Conservation (phyloP, 2,797 vertebrate species). For the Enteromius paludinosus region DNA sequence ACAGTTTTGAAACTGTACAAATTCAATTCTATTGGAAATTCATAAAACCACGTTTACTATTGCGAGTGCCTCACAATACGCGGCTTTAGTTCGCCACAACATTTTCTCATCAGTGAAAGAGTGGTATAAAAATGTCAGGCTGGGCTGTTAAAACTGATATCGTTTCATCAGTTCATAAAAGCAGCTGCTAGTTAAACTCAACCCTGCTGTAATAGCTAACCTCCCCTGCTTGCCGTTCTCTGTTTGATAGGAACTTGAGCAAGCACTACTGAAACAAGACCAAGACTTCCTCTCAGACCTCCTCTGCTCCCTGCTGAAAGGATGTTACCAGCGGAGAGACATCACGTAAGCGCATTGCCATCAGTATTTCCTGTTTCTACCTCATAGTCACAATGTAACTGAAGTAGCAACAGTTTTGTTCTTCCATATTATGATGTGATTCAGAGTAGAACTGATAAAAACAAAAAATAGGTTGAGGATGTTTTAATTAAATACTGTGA, state of each 20-base stretch:
- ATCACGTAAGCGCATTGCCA: conserved; percentile 89
- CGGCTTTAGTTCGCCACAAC: not conserved
- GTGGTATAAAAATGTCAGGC: conserved; percentile 13
- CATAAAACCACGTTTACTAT: not conserved
- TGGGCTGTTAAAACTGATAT: conserved; percentile 36
- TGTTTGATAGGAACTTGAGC: conserved; percentile 90
- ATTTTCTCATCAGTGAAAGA: conserved; percentile 30
- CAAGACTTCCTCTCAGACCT: conserved; percentile 92
- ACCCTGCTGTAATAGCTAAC: conserved; percentile 39
- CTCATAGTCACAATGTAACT: not conserved
- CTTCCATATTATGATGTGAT: not conserved
- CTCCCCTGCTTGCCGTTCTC: conserved; percentile 20
- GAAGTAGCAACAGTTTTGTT: not conserved
- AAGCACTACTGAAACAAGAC: conserved; percentile 91
- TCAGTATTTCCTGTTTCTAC: not conserved
- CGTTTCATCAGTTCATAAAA: conserved; percentile 21
- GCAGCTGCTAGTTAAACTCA: conserved; percentile 26
- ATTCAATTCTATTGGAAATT: not conserved
- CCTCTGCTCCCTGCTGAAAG: conserved; percentile 92
- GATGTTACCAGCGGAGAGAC: conserved; percentile 96
- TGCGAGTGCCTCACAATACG: not conserved
- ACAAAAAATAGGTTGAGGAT: not conserved
- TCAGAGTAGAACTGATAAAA: not conserved
- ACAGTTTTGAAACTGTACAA: not conserved
- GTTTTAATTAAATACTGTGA: not conserved